These are phyloP conservation scores for Lagopus muta DNA, from an alignment of 2,113 vertebrate genomes.

Conservation along the genomic window DNA sequence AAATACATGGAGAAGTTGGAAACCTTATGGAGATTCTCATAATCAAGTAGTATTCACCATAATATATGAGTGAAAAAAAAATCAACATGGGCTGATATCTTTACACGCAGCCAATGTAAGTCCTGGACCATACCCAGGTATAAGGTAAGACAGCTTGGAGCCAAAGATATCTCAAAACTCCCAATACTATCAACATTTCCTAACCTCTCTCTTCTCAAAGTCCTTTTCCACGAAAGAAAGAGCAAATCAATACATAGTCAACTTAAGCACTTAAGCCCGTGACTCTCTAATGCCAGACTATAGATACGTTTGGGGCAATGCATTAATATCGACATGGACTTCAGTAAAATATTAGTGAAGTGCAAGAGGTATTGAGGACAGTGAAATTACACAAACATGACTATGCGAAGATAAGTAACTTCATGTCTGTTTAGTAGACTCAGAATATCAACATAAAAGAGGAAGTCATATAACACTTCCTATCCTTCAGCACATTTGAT, in stretches of 20 bases:
- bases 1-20: not conserved
- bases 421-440: not conserved
- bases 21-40: not conserved
- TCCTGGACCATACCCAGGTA: not conserved
- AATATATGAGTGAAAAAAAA: not conserved
- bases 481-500: not conserved
- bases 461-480: not conserved
- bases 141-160: conserved; percentile 53
- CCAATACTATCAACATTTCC: not conserved
- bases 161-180: conserved; percentile 30
- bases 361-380: not conserved
- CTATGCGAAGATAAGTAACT: not conserved
- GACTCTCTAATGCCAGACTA: not conserved
- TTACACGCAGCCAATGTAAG: not conserved
- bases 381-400: not conserved
- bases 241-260: conserved; percentile 39
- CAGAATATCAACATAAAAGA: not conserved
- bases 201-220: conserved; percentile 15
- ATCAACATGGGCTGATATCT: not conserved
- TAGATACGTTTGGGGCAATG: not conserved
- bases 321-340: conserved; percentile 25
- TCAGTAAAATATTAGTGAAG: not conserved
- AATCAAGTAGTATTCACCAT: not conserved
- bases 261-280: conserved; percentile 25
- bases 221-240: conserved; percentile 7